These are phyloP conservation scores for Cerastis rubricosa DNA, from an alignment of 2,888 invertebrate genomes.

Conservation along the genomic window DNA sequence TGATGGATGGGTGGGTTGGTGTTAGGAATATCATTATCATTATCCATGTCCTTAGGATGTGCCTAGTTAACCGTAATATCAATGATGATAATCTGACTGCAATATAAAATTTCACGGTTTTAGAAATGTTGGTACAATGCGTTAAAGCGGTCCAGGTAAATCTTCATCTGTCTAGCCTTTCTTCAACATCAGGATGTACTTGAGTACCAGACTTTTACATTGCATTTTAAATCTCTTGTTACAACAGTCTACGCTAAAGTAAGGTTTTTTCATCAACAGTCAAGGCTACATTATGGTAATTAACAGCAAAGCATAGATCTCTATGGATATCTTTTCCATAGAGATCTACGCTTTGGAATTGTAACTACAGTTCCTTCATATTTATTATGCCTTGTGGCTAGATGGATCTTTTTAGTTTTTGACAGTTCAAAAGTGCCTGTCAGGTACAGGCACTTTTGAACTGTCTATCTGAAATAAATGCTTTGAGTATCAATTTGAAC, in stretches of 20 bases:
- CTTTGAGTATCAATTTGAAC: background rate
- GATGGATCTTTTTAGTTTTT: background rate
- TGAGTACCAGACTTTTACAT: background rate
- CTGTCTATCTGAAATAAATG: background rate
- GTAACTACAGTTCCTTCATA: background rate
- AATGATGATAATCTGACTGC: background rate
- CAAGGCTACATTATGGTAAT: no score
- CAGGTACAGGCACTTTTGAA: no score
- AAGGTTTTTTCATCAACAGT: no score
- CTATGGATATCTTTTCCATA: no score
- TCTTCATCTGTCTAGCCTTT: background rate
- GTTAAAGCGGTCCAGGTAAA: background rate
- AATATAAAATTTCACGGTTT: background rate
- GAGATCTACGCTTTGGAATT: background rate
- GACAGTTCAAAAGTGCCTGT: background rate
- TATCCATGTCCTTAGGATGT: background rate
- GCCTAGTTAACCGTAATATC: background rate
- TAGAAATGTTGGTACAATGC: background rate
- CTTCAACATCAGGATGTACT: background rate
- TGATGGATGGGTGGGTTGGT: conserved; percentile 7
- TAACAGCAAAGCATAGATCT: no score
- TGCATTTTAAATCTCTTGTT: background rate
- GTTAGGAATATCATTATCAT: conserved; percentile 30
- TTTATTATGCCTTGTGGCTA: background rate
- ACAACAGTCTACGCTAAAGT: background rate